These are phyloP conservation scores for Leptinotarsa lineolata DNA, from an alignment of 1,140 invertebrate species.

Conservation along the genomic window DNA sequence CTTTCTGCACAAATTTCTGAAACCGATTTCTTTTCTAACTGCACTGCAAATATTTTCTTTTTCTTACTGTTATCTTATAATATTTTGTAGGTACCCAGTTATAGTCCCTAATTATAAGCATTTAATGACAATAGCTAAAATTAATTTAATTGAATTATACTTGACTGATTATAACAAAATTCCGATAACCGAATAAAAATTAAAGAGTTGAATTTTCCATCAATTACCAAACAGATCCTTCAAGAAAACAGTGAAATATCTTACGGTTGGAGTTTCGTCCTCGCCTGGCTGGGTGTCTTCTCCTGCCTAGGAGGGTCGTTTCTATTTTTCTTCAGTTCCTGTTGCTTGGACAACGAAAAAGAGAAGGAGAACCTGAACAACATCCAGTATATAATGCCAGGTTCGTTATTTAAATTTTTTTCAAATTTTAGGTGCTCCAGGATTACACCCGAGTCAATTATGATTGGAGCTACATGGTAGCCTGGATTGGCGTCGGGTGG, in stretches of 20 bases:
- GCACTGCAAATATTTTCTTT: too few species aligned
- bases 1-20: too few species aligned
- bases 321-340: conserved; percentile 78
- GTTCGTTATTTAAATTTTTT: conserved; percentile 57
- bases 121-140: too few species aligned
- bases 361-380: conserved; percentile 70
- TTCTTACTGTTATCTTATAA: too few species aligned
- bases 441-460: conserved; percentile 85
- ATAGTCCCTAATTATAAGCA: too few species aligned
- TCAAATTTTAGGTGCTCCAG: conserved; percentile 74
- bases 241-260: conserved; percentile 70
- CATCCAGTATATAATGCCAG: conserved; percentile 88
- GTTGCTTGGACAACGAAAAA: conserved; percentile 75
- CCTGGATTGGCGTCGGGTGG: conserved; percentile 91
- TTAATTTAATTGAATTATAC: too few species aligned
- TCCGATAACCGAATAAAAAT: too few species aligned
- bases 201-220: too few species aligned
- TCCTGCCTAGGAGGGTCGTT: conserved; percentile 75
- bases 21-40: too few species aligned
- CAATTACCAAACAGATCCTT: conserved; percentile 64
- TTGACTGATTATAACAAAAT: too few species aligned
- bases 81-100: too few species aligned
- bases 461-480: conserved; percentile 94
- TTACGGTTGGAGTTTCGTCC: conserved; percentile 85
- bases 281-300: conserved; percentile 80